Base-by-base conservation (phyloP, 2,888 invertebrate species). In the Aporophyla nigra region DNA sequence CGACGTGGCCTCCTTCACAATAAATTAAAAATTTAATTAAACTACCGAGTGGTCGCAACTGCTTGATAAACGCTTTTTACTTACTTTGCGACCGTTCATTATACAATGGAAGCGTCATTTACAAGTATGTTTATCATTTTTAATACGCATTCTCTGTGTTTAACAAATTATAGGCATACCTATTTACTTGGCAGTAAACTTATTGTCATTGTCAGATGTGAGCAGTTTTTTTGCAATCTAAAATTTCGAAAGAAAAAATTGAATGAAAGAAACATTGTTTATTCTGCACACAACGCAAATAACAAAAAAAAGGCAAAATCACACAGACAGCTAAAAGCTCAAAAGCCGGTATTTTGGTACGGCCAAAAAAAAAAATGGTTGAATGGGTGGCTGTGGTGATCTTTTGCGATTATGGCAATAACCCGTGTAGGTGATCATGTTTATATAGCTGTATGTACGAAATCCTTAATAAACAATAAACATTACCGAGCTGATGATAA, bases 1-100 rank as follows among this genome's bases (percentile, higher is more conserved):
- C 92, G 91, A 93, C 92, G 92, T 92, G 91, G 91, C 90, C 90
- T 89, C 89, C 92, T 93, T 92, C 91, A 93, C 92, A 92, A 94
- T 95, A 95, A 95, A 95, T 95, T 94, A 94, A 95, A 94, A 95
- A 92, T 94, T 95, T 95, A 95, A 95, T 95, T 95, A 95, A 95
- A 95, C 91, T 93, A 93, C 92, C 91, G 91, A 92, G 92, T 92
- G 93, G 92, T 93, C 91, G 91, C 92, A 91, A 93, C 92, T 93
- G 93, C 93, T 93, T 94, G 94, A 94, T 94, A 94, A 94, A 94
- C 91, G 93, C 87, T 92, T 93, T 92, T 92, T 92, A 90, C 92
- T 93, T 89, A 88, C 91, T 90, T 91, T 89, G 88, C 90, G 91
- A 90, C 90, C 91, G 91, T 92, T 91, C 89, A 90, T 91, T 91